These are phyloP conservation scores for Palloptera scutellata DNA, from an alignment of 2,888 invertebrate species.

Conservation along the genomic window DNA sequence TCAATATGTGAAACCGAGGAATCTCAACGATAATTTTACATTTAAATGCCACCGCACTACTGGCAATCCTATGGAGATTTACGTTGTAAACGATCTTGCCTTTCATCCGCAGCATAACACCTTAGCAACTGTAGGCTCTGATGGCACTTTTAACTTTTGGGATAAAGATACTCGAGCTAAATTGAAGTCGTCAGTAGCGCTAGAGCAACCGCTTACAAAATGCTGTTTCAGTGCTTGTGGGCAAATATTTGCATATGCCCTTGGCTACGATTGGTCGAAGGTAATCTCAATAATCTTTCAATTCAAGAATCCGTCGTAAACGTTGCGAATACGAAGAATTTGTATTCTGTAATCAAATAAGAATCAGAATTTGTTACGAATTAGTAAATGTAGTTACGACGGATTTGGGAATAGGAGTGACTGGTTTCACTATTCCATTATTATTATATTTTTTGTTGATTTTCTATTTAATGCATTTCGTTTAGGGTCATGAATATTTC, in stretches of 20 bases:
- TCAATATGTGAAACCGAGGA: slow-evolving; percentile 91
- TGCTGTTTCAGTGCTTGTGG: slow-evolving; percentile 96
- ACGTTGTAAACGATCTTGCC: slow-evolving; percentile 88
- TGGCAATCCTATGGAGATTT: slow-evolving; percentile 76
- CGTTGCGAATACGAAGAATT: too few relatives aligned
- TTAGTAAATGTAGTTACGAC: too few relatives aligned
- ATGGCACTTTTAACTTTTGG: slow-evolving; percentile 98
- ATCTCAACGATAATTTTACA: slow-evolving; percentile 98
- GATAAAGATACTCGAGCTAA: slow-evolving; percentile 98
- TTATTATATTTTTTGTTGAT: too few relatives aligned
- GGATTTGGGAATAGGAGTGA: too few relatives aligned
- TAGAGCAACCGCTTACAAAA: slow-evolving; percentile 91
- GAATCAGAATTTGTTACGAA: too few relatives aligned
- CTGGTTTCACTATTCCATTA: too few relatives aligned
- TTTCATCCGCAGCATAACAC: slow-evolving; percentile 98
- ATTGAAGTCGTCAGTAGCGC: slow-evolving; percentile 91
- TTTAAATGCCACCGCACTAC: slow-evolving; percentile 97
- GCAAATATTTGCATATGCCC: slow-evolving; percentile 96
- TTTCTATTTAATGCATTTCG: neutral
- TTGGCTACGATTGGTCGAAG: slow-evolving; percentile 99
- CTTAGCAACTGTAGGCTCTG: slow-evolving; percentile 95
- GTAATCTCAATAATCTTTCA: slow-evolving; percentile 62
- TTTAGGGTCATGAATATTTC: slow-evolving; percentile 66
- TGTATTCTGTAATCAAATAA: too few relatives aligned
- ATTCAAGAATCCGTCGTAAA: neutral